Evolutionary conservation across 2,888 invertebrate genomes (phyloP).

Genomic region (Blera fallax): DNA sequence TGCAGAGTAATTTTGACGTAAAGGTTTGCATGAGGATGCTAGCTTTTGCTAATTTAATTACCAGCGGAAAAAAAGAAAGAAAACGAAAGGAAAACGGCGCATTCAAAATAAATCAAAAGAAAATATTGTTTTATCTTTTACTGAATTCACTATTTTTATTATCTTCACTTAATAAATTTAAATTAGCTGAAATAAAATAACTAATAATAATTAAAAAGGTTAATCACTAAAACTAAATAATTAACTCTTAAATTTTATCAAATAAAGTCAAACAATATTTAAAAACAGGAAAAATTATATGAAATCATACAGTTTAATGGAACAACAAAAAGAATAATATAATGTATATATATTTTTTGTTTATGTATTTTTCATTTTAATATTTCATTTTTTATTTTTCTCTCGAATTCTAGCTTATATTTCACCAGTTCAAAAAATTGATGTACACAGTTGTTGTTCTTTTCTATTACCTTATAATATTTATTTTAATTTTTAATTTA

Average conservation of each 20-base stretch:
- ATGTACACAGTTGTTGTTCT: constrained; percentile 29
- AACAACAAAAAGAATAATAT: constrained; percentile 43
- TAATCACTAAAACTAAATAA: constrained; percentile 54
- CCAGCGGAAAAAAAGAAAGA: too few relatives aligned
- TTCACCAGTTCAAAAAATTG: constrained; percentile 50
- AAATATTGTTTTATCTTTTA: constrained; percentile 44
- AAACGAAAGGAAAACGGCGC: too few relatives aligned
- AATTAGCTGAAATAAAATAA: constrained; percentile 62
- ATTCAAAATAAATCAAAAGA: constrained; percentile 18
- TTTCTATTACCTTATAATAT: background rate
- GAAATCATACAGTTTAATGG: constrained; percentile 34
- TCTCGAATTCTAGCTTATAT: constrained; percentile 4
- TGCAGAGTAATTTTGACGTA: too few relatives aligned
- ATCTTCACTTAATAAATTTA: constrained; percentile 45
- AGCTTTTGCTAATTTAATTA: too few relatives aligned
- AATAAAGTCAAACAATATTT: constrained; percentile 52
- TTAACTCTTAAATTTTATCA: constrained; percentile 35
- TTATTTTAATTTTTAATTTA: background rate
- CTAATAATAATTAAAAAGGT: constrained; percentile 52
- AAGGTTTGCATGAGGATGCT: too few relatives aligned
- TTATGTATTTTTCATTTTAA: background rate
- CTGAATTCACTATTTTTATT: constrained; percentile 66
- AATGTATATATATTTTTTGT: background rate
- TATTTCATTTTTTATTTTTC: background rate
- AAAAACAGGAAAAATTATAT: constrained; percentile 33